Conservation (phyloP, 2,113 vertebrate genomes). For the Oophaga pumilio region DNA sequence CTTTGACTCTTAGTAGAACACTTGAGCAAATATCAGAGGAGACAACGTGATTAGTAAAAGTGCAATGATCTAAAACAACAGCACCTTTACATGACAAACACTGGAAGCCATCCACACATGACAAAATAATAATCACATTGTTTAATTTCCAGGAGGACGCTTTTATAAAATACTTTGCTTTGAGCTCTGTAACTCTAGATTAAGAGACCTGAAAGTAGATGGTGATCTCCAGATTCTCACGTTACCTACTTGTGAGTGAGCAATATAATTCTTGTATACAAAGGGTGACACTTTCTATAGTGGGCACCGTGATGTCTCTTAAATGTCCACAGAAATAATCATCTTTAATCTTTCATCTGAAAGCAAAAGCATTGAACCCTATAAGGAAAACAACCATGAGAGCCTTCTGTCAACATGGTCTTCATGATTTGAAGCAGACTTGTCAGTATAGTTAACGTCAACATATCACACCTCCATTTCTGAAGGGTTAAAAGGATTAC, state of each 20-base stretch:
- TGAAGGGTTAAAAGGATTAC: no score
- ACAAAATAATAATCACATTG: slow-evolving; percentile 26
- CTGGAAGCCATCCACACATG: slow-evolving; percentile 14
- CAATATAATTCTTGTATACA: neutral
- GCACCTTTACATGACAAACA: neutral
- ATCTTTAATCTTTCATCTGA: neutral
- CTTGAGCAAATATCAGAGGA: neutral
- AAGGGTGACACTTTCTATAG: no score
- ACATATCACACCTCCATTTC: no score
- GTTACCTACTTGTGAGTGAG: neutral
- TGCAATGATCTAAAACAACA: neutral
- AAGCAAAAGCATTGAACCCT: neutral
- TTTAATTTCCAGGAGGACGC: slow-evolving; percentile 44
- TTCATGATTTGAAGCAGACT: neutral
- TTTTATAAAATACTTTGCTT: slow-evolving; percentile 22
- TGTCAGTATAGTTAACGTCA: no score
- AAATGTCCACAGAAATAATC: neutral
- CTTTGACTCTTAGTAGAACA: neutral
- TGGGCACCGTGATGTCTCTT: neutral
- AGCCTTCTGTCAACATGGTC: neutral
- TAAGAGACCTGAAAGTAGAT: slow-evolving; percentile 28
- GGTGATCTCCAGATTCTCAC: neutral
- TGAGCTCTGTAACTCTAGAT: slow-evolving; percentile 26
- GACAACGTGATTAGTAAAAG: neutral
- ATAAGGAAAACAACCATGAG: neutral